Percentiles rank a stretch among this genome's conserved stretches.
Evolutionary conservation across 2,797 vertebrate genomes (phyloP).

Genomic region (Pipistrellus nathusii): DNA sequence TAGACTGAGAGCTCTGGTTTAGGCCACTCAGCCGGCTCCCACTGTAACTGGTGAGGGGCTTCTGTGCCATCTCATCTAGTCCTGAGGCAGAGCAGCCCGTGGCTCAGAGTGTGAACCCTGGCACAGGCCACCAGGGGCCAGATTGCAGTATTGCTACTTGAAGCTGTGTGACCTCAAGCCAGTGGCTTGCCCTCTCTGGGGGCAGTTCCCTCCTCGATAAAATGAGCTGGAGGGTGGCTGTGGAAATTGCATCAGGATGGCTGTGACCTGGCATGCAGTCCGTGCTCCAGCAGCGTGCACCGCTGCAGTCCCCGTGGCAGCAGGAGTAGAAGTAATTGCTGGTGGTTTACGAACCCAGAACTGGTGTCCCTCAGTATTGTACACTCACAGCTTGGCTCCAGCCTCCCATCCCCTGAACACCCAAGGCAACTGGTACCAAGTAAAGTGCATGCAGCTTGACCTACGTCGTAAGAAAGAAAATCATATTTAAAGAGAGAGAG

Average conservation of each 20-base stretch:
- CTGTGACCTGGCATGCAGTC: neutral
- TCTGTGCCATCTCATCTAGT: neutral
- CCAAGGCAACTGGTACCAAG: neutral
- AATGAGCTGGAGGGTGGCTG: neutral
- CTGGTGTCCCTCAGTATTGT: neutral
- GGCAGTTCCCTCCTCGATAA: neutral
- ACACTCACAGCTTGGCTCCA: neutral
- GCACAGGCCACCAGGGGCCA: neutral
- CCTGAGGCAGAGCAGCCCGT: neutral
- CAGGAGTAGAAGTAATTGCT: neutral
- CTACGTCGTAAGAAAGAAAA: neutral
- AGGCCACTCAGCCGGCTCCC: neutral
- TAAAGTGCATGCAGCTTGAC: neutral
- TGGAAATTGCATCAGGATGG: neutral
- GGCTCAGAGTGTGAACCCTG: neutral
- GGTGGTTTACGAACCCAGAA: neutral
- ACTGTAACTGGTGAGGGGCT: neutral
- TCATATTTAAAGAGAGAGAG: neutral
- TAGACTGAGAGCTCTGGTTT: neutral
- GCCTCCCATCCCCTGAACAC: neutral
- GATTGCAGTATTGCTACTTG: neutral
- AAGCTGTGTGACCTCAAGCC: neutral
- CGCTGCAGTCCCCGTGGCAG: accelerated
- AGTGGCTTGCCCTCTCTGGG: neutral
- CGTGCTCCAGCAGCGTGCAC: accelerated